Evolutionary conservation across 2,888 invertebrate genomes (phyloP), one percentile per base, ranked within the genome.

Genomic region (Hipparchia semele): DNA sequence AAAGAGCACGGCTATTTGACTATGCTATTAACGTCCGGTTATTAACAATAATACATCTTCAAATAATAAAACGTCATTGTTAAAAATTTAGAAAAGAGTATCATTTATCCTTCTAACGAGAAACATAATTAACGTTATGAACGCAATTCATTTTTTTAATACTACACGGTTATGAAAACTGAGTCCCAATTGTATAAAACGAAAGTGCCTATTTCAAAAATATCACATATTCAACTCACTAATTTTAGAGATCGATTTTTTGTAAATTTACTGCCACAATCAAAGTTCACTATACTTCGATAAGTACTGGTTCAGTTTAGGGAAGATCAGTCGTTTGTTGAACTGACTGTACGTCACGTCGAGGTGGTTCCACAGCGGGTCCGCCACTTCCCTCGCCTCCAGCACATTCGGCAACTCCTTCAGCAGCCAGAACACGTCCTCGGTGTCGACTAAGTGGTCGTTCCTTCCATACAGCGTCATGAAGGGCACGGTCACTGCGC

Each of bases 371-470:
- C 83, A 82, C 45, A 78, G 64, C 4, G 94, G 92, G 80, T 95
- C 91, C 0, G 93, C 87, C 49, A 96, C 95, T 74, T 94, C 85
- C 78, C 94, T 90, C 70, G 91, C 91, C 72, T 95, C 95, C 51
- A 95, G 77, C 1, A 95, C 92, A 79, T 95, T 94, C 0, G 95
- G 95, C 45, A 97, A 83, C 71, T 91, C 85, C 0, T 84, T 80
- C 45, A 94, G 84, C 74, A 96, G 81, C 80, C 94, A 94, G 56
- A 92, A 80, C 0, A 96, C 94, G 69, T 96, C 96, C 81, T 89
- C 86, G 0, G 90, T 85, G 94, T 95, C 80, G 95, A 90, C 95
- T 91, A 95, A 83, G 95, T 96, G 80, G 94, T 96, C 91, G 60
- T 88, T 88, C 8, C 76, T 79, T 0, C 91, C 91, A 70, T 90